phyloP scores from a whole-genome alignment of 2,888 invertebrate species.

The Dysmachus trigonus region DNA sequence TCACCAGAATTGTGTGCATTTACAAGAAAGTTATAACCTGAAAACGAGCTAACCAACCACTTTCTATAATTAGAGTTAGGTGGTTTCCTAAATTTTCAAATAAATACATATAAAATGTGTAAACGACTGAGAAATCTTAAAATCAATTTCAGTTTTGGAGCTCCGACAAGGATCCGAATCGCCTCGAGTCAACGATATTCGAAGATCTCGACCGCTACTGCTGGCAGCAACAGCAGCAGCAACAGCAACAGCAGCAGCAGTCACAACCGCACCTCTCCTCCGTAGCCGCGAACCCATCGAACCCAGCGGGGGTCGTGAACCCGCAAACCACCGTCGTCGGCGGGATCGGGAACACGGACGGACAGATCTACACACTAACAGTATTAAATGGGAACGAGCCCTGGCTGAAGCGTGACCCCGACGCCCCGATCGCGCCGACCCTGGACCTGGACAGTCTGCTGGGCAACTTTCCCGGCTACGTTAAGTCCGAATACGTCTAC shows the following conservation, averaged over 20 bases:
- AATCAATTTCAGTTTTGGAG: slow-evolving; percentile 61
- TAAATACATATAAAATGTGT: neutral
- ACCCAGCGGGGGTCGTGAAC: slow-evolving; percentile 55
- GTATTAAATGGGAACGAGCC: slow-evolving; percentile 81
- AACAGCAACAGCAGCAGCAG: slow-evolving; percentile 65
- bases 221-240: slow-evolving; percentile 72
- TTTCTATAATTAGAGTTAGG: no score
- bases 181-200: slow-evolving; percentile 77
- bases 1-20: no score
- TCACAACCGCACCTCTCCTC: slow-evolving; percentile 63
- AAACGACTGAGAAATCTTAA: neutral
- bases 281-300: slow-evolving; percentile 65
- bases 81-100: neutral
- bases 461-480: slow-evolving; percentile 74
- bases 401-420: slow-evolving; percentile 74
- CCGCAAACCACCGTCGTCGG: slow-evolving; percentile 59
- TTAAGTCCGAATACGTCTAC: slow-evolving; percentile 79
- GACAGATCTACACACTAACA: slow-evolving; percentile 83
- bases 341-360: slow-evolving; percentile 72
- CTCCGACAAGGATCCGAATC: slow-evolving; percentile 73
- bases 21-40: no score
- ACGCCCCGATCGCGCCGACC: slow-evolving; percentile 67
- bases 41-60: no score
- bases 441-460: slow-evolving; percentile 83
- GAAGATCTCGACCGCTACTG: slow-evolving; percentile 88